These are phyloP conservation scores for Phyto melanocephala DNA, from an alignment of 2,888 invertebrate species.

Conservation along the genomic window DNA sequence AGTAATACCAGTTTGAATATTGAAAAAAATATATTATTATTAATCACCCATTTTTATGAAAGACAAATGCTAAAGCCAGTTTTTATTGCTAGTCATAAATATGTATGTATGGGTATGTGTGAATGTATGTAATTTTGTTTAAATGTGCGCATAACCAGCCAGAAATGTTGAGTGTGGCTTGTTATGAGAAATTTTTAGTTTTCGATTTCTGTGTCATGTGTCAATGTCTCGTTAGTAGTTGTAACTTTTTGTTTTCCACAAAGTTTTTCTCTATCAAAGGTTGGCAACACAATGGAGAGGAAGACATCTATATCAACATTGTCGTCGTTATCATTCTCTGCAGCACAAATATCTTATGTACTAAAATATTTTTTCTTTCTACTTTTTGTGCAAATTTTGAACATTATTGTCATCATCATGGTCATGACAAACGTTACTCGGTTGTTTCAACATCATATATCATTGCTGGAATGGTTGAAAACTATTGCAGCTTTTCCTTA, in stretches of 20 bases:
- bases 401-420: slow-evolving; percentile 41
- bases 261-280: background rate
- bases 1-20: no score
- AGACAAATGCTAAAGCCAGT: no score
- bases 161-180: slow-evolving; percentile 25
- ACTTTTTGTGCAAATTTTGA: no score
- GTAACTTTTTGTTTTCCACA: background rate
- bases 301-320: slow-evolving; percentile 33
- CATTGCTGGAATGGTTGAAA: slow-evolving; percentile 18
- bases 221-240: slow-evolving; percentile 54
- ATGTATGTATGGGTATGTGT: no score
- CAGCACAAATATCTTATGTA: background rate
- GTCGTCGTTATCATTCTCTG: slow-evolving; percentile 23
- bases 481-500: slow-evolving; percentile 17
- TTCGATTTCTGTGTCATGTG: slow-evolving; percentile 47
- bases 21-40: no score
- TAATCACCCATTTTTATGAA: no score
- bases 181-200: slow-evolving; percentile 22
- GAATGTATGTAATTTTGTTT: background rate
- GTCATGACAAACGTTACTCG: slow-evolving; percentile 28
- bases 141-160: slow-evolving; percentile 2
- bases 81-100: no score
- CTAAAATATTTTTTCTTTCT: background rate
- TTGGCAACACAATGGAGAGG: background rate
- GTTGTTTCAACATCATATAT: slow-evolving; percentile 32